Conservation (phyloP, 2,113 vertebrate genomes). For the Ceyx margarethae region DNA sequence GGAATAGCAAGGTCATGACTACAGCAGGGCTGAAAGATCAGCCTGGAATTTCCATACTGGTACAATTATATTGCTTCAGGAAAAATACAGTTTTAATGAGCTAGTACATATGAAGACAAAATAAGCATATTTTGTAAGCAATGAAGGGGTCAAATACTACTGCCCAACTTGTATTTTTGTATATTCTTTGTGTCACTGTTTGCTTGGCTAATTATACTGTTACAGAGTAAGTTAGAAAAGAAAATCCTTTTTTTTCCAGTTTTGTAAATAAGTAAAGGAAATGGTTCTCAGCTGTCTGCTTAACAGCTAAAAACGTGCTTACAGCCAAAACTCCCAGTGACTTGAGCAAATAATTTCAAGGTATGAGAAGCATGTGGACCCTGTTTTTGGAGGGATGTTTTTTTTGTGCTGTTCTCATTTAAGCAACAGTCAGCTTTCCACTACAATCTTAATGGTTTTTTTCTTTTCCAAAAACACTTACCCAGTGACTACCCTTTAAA, state of each 20-base stretch:
- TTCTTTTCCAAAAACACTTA: not conserved
- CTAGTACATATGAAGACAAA: not conserved
- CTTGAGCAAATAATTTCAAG: not conserved
- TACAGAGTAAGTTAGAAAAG: not conserved
- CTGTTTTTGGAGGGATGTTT: not conserved
- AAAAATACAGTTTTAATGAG: not conserved
- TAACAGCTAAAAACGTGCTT: not conserved
- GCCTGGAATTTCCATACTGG: not conserved
- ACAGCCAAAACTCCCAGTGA: not conserved
- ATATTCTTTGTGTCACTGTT: not conserved
- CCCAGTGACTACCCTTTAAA: not conserved
- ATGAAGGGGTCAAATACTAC: not conserved
- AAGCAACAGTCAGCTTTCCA: not conserved
- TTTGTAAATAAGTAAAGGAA: not conserved
- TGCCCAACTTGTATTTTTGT: not conserved
- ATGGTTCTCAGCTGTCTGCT: not conserved
- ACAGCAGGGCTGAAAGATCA: not conserved
- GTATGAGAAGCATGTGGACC: accelerated
- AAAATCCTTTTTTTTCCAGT: not conserved
- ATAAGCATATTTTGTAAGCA: not conserved
- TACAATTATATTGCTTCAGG: not conserved
- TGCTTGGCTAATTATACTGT: not conserved
- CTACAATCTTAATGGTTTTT: not conserved
- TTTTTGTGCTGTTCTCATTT: not conserved
- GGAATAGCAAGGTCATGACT: not conserved